These are phyloP conservation scores for Harlomillsia oculata DNA, from an alignment of 1,140 invertebrate genomes.

Conservation along the genomic window DNA sequence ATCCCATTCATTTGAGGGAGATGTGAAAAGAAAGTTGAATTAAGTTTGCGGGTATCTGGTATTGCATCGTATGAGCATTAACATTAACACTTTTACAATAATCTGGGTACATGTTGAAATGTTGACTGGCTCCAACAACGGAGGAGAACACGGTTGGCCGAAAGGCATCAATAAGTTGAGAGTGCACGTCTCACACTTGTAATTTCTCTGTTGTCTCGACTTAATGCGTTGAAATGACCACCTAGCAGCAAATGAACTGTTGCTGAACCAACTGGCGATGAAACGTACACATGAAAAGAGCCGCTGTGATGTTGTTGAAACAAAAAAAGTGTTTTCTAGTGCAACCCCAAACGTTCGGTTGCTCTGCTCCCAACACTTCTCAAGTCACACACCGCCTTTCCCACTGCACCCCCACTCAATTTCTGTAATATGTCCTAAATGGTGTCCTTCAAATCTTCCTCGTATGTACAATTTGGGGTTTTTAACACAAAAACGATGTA, in stretches of 20 bases:
- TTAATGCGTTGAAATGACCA: conserved; percentile 36
- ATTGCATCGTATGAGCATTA: no score
- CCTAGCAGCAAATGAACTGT: conserved; percentile 34
- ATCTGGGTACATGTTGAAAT: not conserved
- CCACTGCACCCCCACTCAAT: no score
- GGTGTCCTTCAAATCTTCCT: no score
- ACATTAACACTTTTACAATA: not conserved
- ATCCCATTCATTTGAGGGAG: not conserved
- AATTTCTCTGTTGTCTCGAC: conserved; percentile 31
- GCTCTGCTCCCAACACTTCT: conserved; percentile 13
- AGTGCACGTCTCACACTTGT: conserved; percentile 22
- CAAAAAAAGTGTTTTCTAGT: conserved; percentile 15
- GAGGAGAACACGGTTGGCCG: no score
- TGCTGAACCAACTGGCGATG: conserved; percentile 25
- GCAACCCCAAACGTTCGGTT: conserved; percentile 10
- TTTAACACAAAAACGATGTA: no score
- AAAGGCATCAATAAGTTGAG: conserved; percentile 25
- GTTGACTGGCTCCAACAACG: no score
- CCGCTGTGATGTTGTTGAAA: conserved; percentile 10
- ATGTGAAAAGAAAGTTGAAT: not conserved
- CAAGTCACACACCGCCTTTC: no score
- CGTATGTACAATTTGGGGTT: no score
- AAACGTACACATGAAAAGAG: conserved; percentile 33
- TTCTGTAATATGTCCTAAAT: conserved; percentile 6
- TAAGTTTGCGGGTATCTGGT: not conserved